Percentiles rank a stretch among this genome's conserved stretches.
These are phyloP conservation scores for Phymanthus crucifer DNA, from an alignment of 92 coral and sea anemone genomes.

Conservation along the genomic window DNA sequence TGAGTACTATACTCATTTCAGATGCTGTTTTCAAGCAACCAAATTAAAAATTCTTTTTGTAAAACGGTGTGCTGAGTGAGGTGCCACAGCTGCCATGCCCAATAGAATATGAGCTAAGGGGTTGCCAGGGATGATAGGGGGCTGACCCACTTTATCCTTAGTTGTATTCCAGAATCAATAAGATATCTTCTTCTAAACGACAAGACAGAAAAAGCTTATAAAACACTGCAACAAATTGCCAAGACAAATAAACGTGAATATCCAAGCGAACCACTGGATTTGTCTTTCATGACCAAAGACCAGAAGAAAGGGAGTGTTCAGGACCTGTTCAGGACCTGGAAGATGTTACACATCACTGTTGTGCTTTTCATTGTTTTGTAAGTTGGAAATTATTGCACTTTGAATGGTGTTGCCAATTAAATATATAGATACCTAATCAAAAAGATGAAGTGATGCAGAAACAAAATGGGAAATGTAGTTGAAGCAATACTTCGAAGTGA, in stretches of 20 bases:
- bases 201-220: slow-evolving; percentile 6
- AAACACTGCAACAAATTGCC: slow-evolving; percentile 9
- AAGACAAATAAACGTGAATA: slow-evolving; percentile 30
- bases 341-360: slow-evolving; percentile 31
- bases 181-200: slow-evolving; percentile 22
- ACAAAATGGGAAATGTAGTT: too few relatives aligned
- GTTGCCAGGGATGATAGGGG: too few relatives aligned
- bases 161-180: slow-evolving; percentile 30
- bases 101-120: too few relatives aligned
- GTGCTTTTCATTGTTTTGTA: slow-evolving; percentile 27
- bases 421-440: too few relatives aligned
- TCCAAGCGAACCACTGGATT: slow-evolving; percentile 9
- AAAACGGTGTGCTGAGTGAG: too few relatives aligned
- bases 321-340: slow-evolving; percentile 24
- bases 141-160: not conserved
- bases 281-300: not conserved
- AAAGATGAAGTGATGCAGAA: too few relatives aligned
- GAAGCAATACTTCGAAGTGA: too few relatives aligned
- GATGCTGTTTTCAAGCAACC: too few relatives aligned
- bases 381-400: not conserved
- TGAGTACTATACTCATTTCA: too few relatives aligned
- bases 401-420: too few relatives aligned
- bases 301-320: slow-evolving; percentile 18
- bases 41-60: too few relatives aligned
- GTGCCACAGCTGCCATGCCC: too few relatives aligned